Base-by-base conservation (phyloP, 2,888 invertebrate genomes). In the Lasioglossum leucozonium region DNA sequence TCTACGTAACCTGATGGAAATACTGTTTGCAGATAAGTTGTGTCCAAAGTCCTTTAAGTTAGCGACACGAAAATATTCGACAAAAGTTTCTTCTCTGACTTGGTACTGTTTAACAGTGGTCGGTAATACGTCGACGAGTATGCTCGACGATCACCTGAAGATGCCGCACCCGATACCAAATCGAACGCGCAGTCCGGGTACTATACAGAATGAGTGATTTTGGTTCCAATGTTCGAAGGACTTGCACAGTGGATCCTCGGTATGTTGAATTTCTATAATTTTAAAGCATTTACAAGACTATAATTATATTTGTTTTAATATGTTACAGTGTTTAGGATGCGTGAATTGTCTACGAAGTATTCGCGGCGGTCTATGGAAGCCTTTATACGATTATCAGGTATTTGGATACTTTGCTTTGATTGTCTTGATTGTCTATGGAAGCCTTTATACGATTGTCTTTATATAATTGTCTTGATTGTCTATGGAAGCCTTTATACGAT, bases 141-240 rank as follows among this genome's bases (percentile, higher is more conserved):
- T 65, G 62, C 51, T 62, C 71, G 55, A 16, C 26, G n/a, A 26
- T 42, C 22, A 62, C 85, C 82, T 80, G 77, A 58, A 88, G 89
- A 89, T 89, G 89, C 5, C 89, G 87, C 82, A 16, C 26, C 26
- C 22, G 10, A 47, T 18, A 62, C 11, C 6, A 74, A 78, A 62
- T 34, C 47, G n/a, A 72, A 26, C 51, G 81, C 71, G 62, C 76
- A 44, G 58, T 58, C 72, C 37, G 37, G 78, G 16, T 16, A 44
- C 5, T 62, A 62, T 30, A 62, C 26, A 26, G 30, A 30, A 62
- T 55, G n/a, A 11, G 4, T 10, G 58, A 58, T 58, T 26, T 58
- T 26, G 1, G 5, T 58, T 58, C 26, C 16, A 2, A 26, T 26
- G 11, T 26, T 26, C 13, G 13, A 26, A 26, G 58, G 26, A 26